These are phyloP conservation scores for Agriopis aurantiaria DNA, from an alignment of 2,888 invertebrate species.

Conservation along the genomic window DNA sequence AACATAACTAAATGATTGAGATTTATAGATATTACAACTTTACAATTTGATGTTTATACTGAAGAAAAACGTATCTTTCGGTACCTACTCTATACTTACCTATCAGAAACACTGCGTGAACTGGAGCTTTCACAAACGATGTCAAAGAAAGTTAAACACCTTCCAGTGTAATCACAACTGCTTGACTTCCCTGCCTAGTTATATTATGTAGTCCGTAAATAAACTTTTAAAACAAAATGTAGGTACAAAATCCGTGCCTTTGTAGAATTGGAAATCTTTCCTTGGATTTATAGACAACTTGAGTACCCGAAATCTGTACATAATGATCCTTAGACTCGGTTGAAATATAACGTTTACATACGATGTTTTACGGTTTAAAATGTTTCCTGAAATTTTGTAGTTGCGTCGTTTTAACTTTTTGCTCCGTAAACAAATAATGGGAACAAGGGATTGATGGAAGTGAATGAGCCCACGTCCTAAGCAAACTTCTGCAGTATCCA, in stretches of 20 bases:
- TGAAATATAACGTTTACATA: conserved; percentile 53
- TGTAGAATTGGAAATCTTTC: conserved; percentile 63
- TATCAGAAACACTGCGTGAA: background rate
- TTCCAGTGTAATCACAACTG: conserved; percentile 41
- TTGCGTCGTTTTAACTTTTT: conserved; percentile 61
- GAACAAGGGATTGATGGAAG: conserved; percentile 75
- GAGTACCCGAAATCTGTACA: conserved; percentile 59
- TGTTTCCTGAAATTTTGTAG: conserved; percentile 47
- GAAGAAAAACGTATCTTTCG: background rate
- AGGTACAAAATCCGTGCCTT: conserved; percentile 50
- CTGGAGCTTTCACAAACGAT: background rate
- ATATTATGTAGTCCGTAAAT: conserved; percentile 31
- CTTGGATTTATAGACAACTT: conserved; percentile 60
- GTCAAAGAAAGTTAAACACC: conserved; percentile 8
- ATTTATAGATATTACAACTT: no score
- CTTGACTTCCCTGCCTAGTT: conserved; percentile 46
- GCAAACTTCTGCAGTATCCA: conserved; percentile 74
- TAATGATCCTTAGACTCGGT: conserved; percentile 43
- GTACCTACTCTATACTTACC: background rate
- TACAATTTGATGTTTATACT: background rate
- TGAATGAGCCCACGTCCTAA: conserved; percentile 73
- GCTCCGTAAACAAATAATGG: conserved; percentile 75
- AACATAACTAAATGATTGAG: no score
- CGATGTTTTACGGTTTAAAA: conserved; percentile 53
- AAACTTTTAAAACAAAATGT: conserved; percentile 59